These are phyloP conservation scores for Cremastinae sp. DNA, from an alignment of 2,888 invertebrate genomes.

Conservation along the genomic window DNA sequence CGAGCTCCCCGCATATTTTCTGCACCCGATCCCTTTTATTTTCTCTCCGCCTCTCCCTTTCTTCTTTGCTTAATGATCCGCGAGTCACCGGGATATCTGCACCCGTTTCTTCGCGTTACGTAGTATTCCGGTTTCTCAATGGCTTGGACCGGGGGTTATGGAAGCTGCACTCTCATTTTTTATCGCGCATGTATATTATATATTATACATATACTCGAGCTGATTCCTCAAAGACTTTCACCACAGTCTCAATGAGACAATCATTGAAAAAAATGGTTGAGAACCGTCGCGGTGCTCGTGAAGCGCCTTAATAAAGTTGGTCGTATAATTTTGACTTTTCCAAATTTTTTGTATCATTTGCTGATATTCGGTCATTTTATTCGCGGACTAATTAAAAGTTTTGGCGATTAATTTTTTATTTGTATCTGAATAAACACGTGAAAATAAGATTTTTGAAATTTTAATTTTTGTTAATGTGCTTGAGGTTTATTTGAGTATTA, in stretches of 20 bases:
- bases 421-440: too few species aligned
- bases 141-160: slow-evolving; percentile 25
- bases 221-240: slow-evolving; percentile 16
- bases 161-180: background rate
- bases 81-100: slow-evolving; percentile 54
- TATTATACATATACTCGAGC: background rate
- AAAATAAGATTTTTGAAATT: too few species aligned
- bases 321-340: too few species aligned
- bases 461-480: too few species aligned
- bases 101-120: slow-evolving; percentile 56
- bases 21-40: background rate
- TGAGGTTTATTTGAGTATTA: too few species aligned
- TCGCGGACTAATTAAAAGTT: too few species aligned
- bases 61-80: slow-evolving; percentile 47
- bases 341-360: too few species aligned
- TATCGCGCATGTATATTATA: background rate
- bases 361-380: too few species aligned
- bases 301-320: too few species aligned
- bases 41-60: slow-evolving; percentile 6
- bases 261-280: background rate
- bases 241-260: background rate
- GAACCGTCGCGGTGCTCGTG: background rate
- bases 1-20: background rate
- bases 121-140: slow-evolving; percentile 50
- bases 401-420: too few species aligned